phyloP scores from a whole-genome alignment of 2,888 invertebrate species.

The Andrena hattorfiana region DNA sequence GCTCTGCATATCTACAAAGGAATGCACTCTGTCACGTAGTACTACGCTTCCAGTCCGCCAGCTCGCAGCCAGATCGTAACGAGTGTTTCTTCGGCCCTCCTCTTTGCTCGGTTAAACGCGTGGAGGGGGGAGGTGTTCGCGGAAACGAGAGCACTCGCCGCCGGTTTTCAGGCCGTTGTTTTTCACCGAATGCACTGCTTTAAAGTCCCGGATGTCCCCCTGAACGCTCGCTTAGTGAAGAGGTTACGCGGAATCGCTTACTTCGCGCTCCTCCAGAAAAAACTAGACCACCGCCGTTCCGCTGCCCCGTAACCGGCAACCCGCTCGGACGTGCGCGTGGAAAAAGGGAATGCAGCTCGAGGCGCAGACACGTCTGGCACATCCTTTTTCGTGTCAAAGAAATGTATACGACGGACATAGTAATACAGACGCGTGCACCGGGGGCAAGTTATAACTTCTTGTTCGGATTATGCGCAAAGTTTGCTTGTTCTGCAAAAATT shows the following conservation, averaged over 20 bases:
- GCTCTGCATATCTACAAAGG: too few relatives aligned
- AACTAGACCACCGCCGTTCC: neutral
- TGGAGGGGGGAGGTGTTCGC: neutral
- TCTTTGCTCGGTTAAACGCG: neutral
- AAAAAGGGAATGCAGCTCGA: neutral
- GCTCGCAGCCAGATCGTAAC: neutral
- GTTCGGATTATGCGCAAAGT: too few relatives aligned
- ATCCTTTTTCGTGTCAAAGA: neutral
- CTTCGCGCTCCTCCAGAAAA: neutral
- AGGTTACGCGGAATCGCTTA: conserved; percentile 9
- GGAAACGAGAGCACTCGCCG: conserved; percentile 6
- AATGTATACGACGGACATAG: neutral
- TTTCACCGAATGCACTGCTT: conserved; percentile 15
- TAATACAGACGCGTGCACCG: too few relatives aligned
- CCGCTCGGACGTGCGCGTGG: neutral
- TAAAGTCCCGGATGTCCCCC: neutral
- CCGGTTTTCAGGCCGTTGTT: conserved; percentile 14
- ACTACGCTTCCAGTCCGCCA: too few relatives aligned
- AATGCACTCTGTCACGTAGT: neutral
- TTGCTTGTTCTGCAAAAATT: too few relatives aligned
- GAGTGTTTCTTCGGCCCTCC: neutral
- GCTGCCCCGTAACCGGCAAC: neutral
- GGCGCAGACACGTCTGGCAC: neutral
- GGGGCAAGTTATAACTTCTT: too few relatives aligned
- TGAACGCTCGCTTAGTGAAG: conserved; percentile 1